These are phyloP conservation scores for mouse (Mus musculus) DNA, from an alignment of 2,113 vertebrate species.

Conservation along the genomic window GRCm39 chr19:18669001-18669500, in stretches of 20 bases:
- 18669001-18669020: constrained; percentile 40
- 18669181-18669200: background rate
- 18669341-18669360: background rate
- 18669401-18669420: constrained; percentile 1
- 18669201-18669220: background rate
- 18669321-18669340: background rate
- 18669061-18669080: constrained; percentile 33
- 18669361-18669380: background rate
- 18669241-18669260: background rate
- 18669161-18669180: background rate
- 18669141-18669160: background rate
- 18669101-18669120: constrained; percentile 11
- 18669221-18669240: background rate
- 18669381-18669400: background rate
- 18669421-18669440: background rate
- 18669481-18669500: background rate
- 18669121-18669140: background rate
- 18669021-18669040: constrained; percentile 45
- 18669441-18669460: background rate
- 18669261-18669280: background rate
- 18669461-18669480: constrained; percentile 16
- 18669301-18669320: background rate
- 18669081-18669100: background rate
- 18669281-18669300: background rate
- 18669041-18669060: background rate